These are phyloP conservation scores for Rhagium mordax DNA, from an alignment of 2,888 invertebrate genomes.

Conservation along the genomic window DNA sequence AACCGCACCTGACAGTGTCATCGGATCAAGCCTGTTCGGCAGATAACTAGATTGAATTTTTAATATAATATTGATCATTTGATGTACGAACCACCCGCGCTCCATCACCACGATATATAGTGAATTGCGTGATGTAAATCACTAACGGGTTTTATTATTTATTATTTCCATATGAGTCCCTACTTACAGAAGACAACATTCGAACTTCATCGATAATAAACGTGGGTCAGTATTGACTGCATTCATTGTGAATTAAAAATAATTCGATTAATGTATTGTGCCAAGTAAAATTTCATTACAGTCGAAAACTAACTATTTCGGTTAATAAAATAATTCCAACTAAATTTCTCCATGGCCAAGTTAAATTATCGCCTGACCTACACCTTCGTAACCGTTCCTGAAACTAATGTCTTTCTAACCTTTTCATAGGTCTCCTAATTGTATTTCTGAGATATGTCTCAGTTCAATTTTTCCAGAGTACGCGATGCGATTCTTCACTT, in stretches of 20 bases:
- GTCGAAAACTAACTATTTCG: too few relatives aligned
- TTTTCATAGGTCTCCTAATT: constrained; percentile 39
- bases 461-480: constrained; percentile 27
- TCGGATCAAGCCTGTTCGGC: constrained; percentile 57
- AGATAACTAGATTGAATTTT: constrained; percentile 66
- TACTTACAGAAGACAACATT: not conserved
- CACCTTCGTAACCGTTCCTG: constrained; percentile 14
- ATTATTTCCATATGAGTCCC: not conserved
- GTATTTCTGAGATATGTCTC: constrained; percentile 41
- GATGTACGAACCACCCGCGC: not conserved
- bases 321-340: too few relatives aligned
- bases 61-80: constrained; percentile 61
- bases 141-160: not conserved
- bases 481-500: constrained; percentile 59
- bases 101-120: constrained; percentile 10
- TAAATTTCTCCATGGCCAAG: not conserved
- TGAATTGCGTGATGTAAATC: constrained; percentile 5
- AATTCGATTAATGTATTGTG: too few relatives aligned
- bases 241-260: too few relatives aligned
- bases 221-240: too few relatives aligned
- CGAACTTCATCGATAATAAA: not conserved
- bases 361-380: not conserved
- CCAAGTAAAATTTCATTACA: too few relatives aligned
- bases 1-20: constrained; percentile 68
- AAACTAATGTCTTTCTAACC: constrained; percentile 36